Evolutionary conservation across 2,113 vertebrate species (phyloP), one percentile per base, ranked within the genome.

Genomic region (Hippocampus mohnikei): DNA sequence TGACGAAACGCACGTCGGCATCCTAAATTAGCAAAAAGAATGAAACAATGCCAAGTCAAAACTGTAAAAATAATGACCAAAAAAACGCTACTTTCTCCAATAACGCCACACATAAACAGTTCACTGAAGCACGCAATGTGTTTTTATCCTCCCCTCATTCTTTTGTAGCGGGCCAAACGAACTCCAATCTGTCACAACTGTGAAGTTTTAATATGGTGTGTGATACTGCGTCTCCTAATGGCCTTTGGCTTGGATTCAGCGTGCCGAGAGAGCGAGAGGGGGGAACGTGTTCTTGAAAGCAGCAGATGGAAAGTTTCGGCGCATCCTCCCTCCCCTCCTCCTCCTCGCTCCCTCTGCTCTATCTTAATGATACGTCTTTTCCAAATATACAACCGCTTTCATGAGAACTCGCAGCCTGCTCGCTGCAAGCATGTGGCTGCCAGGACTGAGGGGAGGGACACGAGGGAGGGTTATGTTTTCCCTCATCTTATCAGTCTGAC

Each of bases 361-460:
- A 93, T 93, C 91, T 94, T 92, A 94, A 93, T 87, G 86, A 93
- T 89, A 94, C 71, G 90, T 90, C 92, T 93, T 92, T 90, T 90
- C 91, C 93, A 94, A 95, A 93, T 79, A 90, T 77, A 92, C 90
- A 90, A 91, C 88, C 91, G 87, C 87, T 94, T 94, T 93, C 93
- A 94, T 94, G 92, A 93, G 91, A 93, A 88, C 91, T 93, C 94
- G 91, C 92, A 94, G 83, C 83, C 87, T 76, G 73, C 87, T 82
- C 33, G 59, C 93, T 87, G 85, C 89, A 88, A 76, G 77, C 71
- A 74, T 85, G 77, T 81, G 82, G 58, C 72, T 81, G 75, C 80
- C 78, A 81, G 81, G 77, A 78, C 60, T 5, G 40, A 42, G 61
- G 11, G 33, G 20, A n/a, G 73, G 76, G 75, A 75, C 79, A 79